Base-by-base conservation (phyloP, 2,888 invertebrate species). In the Oligia latruncula region DNA sequence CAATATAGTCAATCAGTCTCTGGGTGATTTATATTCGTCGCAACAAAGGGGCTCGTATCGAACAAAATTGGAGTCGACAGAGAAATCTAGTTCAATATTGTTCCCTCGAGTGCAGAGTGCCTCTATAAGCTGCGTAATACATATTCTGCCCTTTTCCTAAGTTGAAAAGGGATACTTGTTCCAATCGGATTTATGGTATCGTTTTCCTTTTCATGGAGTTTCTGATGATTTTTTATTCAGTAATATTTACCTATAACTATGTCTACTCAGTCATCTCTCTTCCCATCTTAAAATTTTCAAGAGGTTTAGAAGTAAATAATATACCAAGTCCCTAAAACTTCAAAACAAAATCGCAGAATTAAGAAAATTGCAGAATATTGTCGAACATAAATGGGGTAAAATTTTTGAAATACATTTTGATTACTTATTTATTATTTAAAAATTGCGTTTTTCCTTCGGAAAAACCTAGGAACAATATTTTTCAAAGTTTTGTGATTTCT, bases 121-220 rank as follows among this genome's bases (percentile, higher is more conserved):
- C 67, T 76, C 65, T 71, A 35, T 76, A 68, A 86, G 71, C 67
- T 67, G 49, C 20, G 58, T 65, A 60, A 65, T 76, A 86, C 70
- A 64, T 75, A 74, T 66, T 78, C 58, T 43, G 52, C 58, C 62
- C 40, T 80, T 23, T 73, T 70, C 9, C 62, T 71, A 67, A 43
- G 62, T 64, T 77, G 52, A 49, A 40, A 72, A 72, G 29, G 40
- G 20, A 65, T 66, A 46, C 23, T 80, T 49, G 43, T 71, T 40
- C 13, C 71, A 64, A 60, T 67, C 3, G 2, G n/a, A 77, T 77
- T 74, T 64, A 52, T 77, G 13, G 46, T 67, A 43, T 23, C 17
- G 46, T 40, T 58, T 58, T 40, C 43, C 4, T 73, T 72, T 49
- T 52, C 9, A 23, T 65, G 43, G 23, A 13, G 52, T 58, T 52